phyloP scores from a whole-genome alignment of 2,113 vertebrate species.

The Malurus elegans region DNA sequence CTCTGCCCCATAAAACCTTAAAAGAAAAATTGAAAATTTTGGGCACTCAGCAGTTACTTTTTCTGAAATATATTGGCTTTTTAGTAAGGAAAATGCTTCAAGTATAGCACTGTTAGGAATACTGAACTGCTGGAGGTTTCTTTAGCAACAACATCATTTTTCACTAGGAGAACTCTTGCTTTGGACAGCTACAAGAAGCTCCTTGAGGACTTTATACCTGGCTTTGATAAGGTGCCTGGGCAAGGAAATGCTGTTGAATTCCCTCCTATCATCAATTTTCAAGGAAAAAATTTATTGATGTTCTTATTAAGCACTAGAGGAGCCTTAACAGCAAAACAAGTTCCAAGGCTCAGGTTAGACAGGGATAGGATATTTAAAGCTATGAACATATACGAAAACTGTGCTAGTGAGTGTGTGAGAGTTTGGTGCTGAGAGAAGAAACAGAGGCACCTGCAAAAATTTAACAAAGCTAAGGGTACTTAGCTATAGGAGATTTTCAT shows the following conservation, averaged over 20 bases:
- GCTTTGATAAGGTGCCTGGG: neutral
- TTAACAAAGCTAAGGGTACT: neutral
- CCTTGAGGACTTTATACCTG: neutral
- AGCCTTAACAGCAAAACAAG: neutral
- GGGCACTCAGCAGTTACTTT: neutral
- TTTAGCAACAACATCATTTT: neutral
- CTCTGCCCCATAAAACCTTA: neutral
- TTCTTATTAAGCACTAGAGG: neutral
- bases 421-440: neutral
- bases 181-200: neutral
- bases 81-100: neutral
- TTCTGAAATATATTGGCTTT: neutral
- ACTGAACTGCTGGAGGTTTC: neutral
- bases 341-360: neutral
- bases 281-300: neutral
- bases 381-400: neutral
- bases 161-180: neutral
- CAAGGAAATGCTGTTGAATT: neutral
- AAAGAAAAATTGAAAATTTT: neutral
- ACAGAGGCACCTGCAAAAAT: neutral
- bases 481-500: neutral
- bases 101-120: neutral
- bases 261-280: neutral
- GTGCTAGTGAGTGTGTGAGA: neutral
- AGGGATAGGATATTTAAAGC: neutral